Evolutionary conservation across 2,888 invertebrate genomes (phyloP).

Genomic region (Caenorhabditis plicata): DNA sequence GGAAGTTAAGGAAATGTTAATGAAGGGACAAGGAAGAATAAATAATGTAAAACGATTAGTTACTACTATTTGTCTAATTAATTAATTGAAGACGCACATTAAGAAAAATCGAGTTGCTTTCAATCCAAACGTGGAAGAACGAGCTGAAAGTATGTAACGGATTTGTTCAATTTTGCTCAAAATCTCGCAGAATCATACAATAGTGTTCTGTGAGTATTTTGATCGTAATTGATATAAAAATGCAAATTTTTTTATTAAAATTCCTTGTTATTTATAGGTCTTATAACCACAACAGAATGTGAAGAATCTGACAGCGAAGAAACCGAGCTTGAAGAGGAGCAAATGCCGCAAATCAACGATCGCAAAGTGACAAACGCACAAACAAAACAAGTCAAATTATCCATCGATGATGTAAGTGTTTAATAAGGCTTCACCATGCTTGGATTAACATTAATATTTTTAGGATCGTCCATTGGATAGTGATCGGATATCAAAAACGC

Average conservation of each 20-base stretch:
- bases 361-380: background rate
- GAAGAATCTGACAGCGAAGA: background rate
- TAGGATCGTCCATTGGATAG: slow-evolving; percentile 3
- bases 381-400: background rate
- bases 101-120: slow-evolving; percentile 14
- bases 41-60: slow-evolving; percentile 2
- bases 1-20: background rate
- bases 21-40: slow-evolving; percentile 3
- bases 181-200: background rate
- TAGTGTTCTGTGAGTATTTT: background rate
- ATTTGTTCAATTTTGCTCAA: background rate
- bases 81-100: slow-evolving; percentile 1
- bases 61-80: background rate
- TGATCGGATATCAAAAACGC: slow-evolving; percentile 23
- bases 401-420: background rate
- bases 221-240: background rate
- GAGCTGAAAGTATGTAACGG: background rate
- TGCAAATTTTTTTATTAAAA: background rate
- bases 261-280: background rate
- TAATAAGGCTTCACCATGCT: background rate
- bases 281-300: background rate
- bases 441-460: background rate
- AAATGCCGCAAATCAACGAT: slow-evolving; percentile 3
- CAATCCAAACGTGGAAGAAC: slow-evolving; percentile 18
- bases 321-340: slow-evolving; percentile 1